Conservation (phyloP, 2,888 invertebrate species). For the Sthenelais limicola region DNA sequence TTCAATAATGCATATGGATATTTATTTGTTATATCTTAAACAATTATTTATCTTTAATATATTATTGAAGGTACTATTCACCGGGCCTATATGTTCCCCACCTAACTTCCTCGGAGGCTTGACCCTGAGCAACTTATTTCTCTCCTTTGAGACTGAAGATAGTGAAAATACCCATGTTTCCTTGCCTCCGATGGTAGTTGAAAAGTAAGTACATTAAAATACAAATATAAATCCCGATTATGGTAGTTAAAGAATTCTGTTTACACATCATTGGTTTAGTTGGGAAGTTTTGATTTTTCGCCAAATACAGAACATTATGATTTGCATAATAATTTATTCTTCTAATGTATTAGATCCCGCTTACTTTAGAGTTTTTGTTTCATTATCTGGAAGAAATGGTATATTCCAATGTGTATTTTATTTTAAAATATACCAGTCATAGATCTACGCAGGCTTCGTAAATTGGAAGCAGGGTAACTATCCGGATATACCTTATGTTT, state of each 20-base stretch:
- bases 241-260: not conserved
- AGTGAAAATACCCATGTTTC: conserved; percentile 59
- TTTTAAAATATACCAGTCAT: too few species aligned
- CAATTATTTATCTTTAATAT: too few species aligned
- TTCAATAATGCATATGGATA: too few species aligned
- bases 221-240: too few species aligned
- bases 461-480: too few species aligned
- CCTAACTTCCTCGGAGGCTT: conserved; percentile 52
- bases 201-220: conserved; percentile 55
- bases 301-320: not conserved
- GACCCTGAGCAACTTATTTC: conserved; percentile 58
- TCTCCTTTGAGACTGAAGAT: conserved; percentile 62
- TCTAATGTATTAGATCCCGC: not conserved
- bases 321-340: not conserved
- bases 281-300: not conserved
- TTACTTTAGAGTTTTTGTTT: too few species aligned
- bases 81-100: conserved; percentile 61
- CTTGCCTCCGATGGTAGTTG: conserved; percentile 57
- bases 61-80: conserved; percentile 59
- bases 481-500: too few species aligned
- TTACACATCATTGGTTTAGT: not conserved
- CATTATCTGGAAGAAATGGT: conserved; percentile 14
- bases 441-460: too few species aligned
- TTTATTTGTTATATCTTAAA: too few species aligned
- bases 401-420: too few species aligned